Evolutionary conservation across 2,888 invertebrate genomes (phyloP).

Genomic region (Drosophila rellima): DNA sequence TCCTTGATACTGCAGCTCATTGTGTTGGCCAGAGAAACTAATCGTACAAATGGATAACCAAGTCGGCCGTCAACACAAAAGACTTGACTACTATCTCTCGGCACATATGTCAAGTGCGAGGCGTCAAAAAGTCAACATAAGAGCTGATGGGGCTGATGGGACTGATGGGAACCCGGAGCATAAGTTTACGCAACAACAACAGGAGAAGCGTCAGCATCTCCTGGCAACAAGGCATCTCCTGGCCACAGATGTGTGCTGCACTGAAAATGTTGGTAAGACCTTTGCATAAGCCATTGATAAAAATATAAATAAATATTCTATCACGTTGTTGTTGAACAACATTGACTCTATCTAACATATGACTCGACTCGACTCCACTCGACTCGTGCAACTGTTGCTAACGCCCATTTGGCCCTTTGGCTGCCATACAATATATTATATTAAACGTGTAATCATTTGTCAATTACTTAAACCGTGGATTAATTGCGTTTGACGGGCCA

Average conservation of each 20-base stretch:
- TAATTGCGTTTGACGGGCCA: conserved; percentile 66
- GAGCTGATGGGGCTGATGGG: conserved; percentile 33
- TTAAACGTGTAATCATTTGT: conserved; percentile 75
- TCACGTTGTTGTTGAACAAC: conserved; percentile 19
- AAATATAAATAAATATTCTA: conserved; percentile 11
- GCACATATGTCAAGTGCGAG: conserved; percentile 52
- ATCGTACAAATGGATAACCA: conserved; percentile 71
- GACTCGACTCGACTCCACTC: conserved; percentile 8
- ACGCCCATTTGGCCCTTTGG: conserved; percentile 6
- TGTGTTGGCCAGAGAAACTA: conserved; percentile 62
- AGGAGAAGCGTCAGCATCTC: conserved; percentile 36
- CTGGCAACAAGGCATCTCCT: conserved; percentile 25
- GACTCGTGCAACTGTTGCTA: conserved; percentile 30
- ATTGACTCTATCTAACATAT: conserved; percentile 14
- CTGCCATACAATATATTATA: conserved; percentile 50
- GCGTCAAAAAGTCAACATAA: conserved; percentile 46
- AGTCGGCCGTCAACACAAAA: conserved; percentile 47
- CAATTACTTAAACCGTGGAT: conserved; percentile 77
- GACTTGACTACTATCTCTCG: conserved; percentile 16
- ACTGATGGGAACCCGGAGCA: conserved; percentile 35
- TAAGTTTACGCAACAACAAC: conserved; percentile 29
- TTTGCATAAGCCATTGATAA: conserved; percentile 67
- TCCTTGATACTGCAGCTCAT: conserved; percentile 61
- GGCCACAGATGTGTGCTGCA: conserved; percentile 53
- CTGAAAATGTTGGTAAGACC: conserved; percentile 15